Base-by-base conservation (phyloP, 1,140 invertebrate species). In the Drosophila arizonae region DNA sequence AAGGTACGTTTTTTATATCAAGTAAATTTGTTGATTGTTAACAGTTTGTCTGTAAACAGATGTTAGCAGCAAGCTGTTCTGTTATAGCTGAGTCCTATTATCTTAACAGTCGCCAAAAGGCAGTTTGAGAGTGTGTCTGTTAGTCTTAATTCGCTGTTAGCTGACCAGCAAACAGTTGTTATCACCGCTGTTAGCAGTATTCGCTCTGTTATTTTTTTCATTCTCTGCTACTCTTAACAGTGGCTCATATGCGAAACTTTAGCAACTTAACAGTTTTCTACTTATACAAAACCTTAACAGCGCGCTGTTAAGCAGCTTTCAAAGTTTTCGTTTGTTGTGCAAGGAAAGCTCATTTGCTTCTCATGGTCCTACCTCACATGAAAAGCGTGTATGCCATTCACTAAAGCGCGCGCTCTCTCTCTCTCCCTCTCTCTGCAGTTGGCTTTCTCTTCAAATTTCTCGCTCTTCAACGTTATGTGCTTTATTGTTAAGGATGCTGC, bases 1-100 rank as follows among this genome's bases (percentile, higher is more conserved):
- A 97, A 97, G 95, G 96, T 97, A 93, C 94, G 95, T 92, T 24
- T 8, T 6, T 26, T 2, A 6, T n/a, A 46, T 21, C 8, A 8
- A 24, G 21, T 9, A 1, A 41, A 46, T 15, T 6, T 66, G 54
- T 36, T 36, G 3, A 11, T 10, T 0, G 0, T 62, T 50, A 51
- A 51, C 28, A 39, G 33, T 5, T 55, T 3, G 21, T 4, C 39
- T 15, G 43, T 33, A 8, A 1, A 33, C 8, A 9, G 8, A 33
- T 30, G 28, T 30, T 30, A 30, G 28, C 33, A 33, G 6, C 10
- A 4, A 39, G 9, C 33, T 8, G 33, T 36, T 11, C 36, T 39
- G 6, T 39, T 9, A 39, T 36, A 3, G 6, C 33, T 36, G 6
- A 10, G 8, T 9, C 1, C 33, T 36, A 6, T 36, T 36, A 36